A percentile compares a stretch with the other conserved stretches of the same genome.
These are phyloP conservation scores for Heterocephalus glaber DNA, from an alignment of 2,113 vertebrate species.

Conservation along the genomic window DNA sequence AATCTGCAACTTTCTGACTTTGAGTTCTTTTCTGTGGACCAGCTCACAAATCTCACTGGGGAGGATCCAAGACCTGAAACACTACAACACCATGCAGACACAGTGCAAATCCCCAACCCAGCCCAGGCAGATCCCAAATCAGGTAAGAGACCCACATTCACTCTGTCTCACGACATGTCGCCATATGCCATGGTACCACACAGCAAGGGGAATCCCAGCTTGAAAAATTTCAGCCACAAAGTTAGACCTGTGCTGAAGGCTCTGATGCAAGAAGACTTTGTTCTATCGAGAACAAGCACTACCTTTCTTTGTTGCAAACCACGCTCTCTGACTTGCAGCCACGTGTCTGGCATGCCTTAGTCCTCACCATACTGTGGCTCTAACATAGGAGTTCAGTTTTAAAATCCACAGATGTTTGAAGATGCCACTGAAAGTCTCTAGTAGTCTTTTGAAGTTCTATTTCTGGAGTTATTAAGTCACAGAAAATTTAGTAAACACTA, in stretches of 20 bases:
- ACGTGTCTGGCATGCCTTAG: not conserved
- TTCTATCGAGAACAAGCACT: not conserved
- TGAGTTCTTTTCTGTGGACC: not conserved
- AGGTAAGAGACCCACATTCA: not conserved
- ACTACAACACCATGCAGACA: not conserved
- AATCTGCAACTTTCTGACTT: not conserved
- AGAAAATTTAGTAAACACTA: not conserved
- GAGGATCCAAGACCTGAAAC: not conserved
- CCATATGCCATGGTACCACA: accelerated
- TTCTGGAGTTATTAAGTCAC: not conserved
- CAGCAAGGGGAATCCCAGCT: not conserved
- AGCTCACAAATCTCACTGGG: not conserved
- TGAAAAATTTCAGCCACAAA: conserved; percentile 7
- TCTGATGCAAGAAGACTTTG: not conserved
- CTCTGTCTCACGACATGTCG: not conserved
- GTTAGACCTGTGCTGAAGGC: not conserved
- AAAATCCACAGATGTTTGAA: not conserved
- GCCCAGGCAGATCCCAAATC: not conserved
- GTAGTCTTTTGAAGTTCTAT: not conserved
- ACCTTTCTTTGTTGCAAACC: not conserved
- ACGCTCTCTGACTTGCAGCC: not conserved
- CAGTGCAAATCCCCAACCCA: not conserved
- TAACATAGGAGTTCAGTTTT: not conserved
- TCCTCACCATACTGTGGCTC: not conserved
- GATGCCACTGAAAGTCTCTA: not conserved